Evolutionary conservation across 2,113 vertebrate genomes (phyloP), one percentile per base, ranked within the genome.

Genomic region (Sphyrna mokarran): DNA sequence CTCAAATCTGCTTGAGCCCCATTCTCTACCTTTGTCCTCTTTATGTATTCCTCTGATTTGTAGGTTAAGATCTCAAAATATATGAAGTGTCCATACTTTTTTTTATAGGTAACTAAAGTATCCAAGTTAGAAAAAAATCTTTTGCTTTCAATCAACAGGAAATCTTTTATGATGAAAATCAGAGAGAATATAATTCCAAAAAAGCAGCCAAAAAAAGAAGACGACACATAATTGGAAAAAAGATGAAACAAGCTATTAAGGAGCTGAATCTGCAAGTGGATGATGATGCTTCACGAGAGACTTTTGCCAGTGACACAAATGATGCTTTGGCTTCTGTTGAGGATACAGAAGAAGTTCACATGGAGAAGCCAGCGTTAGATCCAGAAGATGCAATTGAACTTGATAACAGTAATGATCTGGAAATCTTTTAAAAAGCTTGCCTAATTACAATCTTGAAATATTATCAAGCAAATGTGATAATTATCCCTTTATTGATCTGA

Each of bases 181-280:
- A 98, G 96, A 98, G 97, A 76, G 99, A 99, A 22, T 97, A 96
- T 96, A 98, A 98, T 97, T 98, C 97, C 97, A 99, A 98, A 97
- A 99, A 99, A 94, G 98, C 99, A 11, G 99, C 99, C 4, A 99
- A 98, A 96, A 99, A 99, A 97, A 98, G 99, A 95, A 98, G 98
- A 97, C 97, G 98, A 37, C 98, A 99, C 63, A 58, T 99, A 43
- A 96, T 99, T 94, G 98, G 98, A 20, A 99, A 98, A 96, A 99
- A 99, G 96, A 99, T 99, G 98, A 99, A 99, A 97, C 98, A 99
- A 96, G 99, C 98, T 95, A 98, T 99, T 96, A 98, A 98, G 97
- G 98, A 98, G 6, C 97, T 99, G 9, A 98, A 99, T 97, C 97
- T 99, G 96, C 98, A 99, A 96, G 99, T 99, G 96, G 98, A 99